Evolutionary conservation across 2,888 invertebrate species (phyloP), one percentile per base, ranked within the genome.

Genomic region (Druceiella hillmani): DNA sequence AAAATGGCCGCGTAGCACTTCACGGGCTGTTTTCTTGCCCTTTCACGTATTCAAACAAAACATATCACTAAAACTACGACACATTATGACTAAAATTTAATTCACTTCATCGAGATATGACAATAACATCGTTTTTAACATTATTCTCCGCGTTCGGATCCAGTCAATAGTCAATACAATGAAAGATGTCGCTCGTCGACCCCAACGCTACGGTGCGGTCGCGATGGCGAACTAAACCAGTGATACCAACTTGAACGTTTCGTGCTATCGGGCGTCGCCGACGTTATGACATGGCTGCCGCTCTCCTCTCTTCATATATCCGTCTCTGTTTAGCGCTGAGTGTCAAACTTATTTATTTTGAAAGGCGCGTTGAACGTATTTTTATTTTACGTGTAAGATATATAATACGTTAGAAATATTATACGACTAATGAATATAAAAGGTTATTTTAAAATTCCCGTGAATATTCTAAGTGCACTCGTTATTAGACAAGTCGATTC

Each of bases 151-250:
- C 72, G 66, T 69, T 72, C 70, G 68, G 73, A 73, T 67, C 74
- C 73, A 77, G 78, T 78, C 78, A 76, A 79, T 78, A 79, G 78
- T 78, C 79, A 76, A 79, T 78, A 79, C 77, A 76, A 76, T 76
- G 77, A 78, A 78, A 78, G 76, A 78, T 78, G 78, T 78, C 76
- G 74, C 74, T 74, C 75, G n/a, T n/a, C n/a, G 74, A 74, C 70
- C 68, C 70, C 68, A 76, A 75, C 76, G 68, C 72, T 65, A 49
- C 69, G 65, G 57, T 61, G 69, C 67, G 72, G 71, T 62, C 69
- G 69, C 73, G 68, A 71, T 69, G 64, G 66, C 62, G 65, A 70
- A 71, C 71, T 70, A 69, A 65, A 54, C 45, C 64, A 61, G 56
- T 46, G 53, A 53, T 65, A 54, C 71, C 71, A 70, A 66, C 66